phyloP scores from a whole-genome alignment of 2,888 invertebrate genomes.

The Drosophila neonasuta region DNA sequence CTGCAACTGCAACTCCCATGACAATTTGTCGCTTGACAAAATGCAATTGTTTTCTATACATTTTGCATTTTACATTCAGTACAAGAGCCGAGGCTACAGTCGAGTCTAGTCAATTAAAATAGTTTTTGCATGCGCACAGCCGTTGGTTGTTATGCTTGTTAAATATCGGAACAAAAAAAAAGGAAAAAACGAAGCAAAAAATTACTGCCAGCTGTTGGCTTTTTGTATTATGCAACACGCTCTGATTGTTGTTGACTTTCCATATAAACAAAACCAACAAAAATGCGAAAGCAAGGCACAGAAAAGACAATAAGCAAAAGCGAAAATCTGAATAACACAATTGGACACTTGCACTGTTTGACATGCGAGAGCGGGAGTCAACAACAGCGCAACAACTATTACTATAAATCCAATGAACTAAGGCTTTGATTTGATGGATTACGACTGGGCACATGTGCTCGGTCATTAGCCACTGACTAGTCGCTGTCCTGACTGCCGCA shows the following conservation, averaged over 20 bases:
- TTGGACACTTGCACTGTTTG: constrained; percentile 73
- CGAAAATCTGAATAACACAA: constrained; percentile 56
- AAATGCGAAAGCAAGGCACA: constrained; percentile 20
- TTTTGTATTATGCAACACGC: constrained; percentile 76
- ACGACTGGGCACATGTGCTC: constrained; percentile 43
- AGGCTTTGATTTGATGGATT: constrained; percentile 64
- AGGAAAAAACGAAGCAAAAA: constrained; percentile 18
- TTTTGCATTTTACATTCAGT: constrained; percentile 57
- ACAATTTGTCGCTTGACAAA: constrained; percentile 75
- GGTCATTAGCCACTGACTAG: constrained; percentile 44
- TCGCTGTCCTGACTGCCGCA: constrained; percentile 44
- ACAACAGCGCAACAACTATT: constrained; percentile 18
- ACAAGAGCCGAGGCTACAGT: constrained; percentile 8
- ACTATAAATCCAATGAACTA: constrained; percentile 37
- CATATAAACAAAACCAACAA: constrained; percentile 29
- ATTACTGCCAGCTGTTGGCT: constrained; percentile 60
- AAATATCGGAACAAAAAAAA: constrained; percentile 59
- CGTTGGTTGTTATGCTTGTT: constrained; percentile 65
- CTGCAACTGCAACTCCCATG: constrained; percentile 64
- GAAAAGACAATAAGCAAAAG: neutral
- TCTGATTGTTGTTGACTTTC: constrained; percentile 69
- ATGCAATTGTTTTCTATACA: constrained; percentile 70
- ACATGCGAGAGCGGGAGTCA: constrained; percentile 53
- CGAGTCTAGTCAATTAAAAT: constrained; percentile 70
- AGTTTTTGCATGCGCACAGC: constrained; percentile 72